Conservation (phyloP, 2,888 invertebrate genomes). For the Scelioninae gen. 2 region DNA sequence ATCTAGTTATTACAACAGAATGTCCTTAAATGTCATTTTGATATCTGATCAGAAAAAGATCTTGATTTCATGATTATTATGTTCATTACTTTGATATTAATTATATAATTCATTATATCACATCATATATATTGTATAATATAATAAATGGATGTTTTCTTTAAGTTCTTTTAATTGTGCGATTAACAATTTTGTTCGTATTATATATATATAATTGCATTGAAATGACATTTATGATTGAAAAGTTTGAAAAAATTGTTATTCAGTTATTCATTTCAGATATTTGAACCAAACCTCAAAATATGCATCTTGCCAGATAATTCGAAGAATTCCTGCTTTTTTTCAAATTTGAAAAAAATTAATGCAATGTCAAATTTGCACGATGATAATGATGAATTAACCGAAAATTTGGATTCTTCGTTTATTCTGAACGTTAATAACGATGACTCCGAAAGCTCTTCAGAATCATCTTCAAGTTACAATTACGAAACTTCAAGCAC, state of each 20-base stretch:
- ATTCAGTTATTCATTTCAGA: slow-evolving; percentile 58
- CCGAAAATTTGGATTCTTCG: slow-evolving; percentile 26
- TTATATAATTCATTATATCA: no score
- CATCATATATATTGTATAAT: no score
- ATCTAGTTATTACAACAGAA: no score
- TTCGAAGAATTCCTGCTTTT: slow-evolving; percentile 67
- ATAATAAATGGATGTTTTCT: not conserved
- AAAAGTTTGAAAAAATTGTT: not conserved
- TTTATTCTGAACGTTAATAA: slow-evolving; percentile 3
- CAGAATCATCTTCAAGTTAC: slow-evolving; percentile 12
- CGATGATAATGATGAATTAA: slow-evolving; percentile 13
- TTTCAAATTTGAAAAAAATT: not conserved
- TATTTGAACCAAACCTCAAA: slow-evolving; percentile 69
- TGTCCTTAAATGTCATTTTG: no score
- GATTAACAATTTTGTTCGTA: not conserved
- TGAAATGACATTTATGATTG: no score
- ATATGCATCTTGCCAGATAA: slow-evolving; percentile 70
- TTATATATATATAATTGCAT: not conserved
- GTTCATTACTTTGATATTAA: no score
- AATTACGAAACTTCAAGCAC: slow-evolving; percentile 2
- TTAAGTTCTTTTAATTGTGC: not conserved
- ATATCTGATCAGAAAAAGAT: no score
- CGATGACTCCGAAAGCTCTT: not conserved
- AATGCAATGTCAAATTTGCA: slow-evolving; percentile 51
- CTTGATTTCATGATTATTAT: no score